Percentiles rank a stretch among this genome's conserved stretches.
These are phyloP conservation scores for Periophthalmodon schlosseri DNA, from an alignment of 2,113 vertebrate species.

Conservation along the genomic window DNA sequence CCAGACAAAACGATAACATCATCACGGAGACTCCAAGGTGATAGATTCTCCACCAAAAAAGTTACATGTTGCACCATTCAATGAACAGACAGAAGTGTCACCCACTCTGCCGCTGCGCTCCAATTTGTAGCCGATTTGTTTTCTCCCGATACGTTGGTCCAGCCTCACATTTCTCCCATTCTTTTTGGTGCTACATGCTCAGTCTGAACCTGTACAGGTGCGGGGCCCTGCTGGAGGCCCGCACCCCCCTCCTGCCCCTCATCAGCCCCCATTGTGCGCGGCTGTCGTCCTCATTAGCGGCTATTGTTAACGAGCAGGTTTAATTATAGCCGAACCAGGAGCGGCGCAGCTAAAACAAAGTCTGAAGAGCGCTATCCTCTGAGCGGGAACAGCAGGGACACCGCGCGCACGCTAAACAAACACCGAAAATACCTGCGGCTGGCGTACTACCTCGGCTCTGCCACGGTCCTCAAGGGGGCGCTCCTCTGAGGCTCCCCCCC, in stretches of 20 bases:
- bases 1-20: too few species aligned
- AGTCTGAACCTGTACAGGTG: slow-evolving; percentile 1
- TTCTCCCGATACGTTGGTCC: too few species aligned
- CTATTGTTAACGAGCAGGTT: slow-evolving; percentile 89
- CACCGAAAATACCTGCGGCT: slow-evolving; percentile 69
- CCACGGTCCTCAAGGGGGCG: slow-evolving; percentile 35
- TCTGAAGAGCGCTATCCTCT: slow-evolving; percentile 71
- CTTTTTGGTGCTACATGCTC: neutral
- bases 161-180: too few species aligned
- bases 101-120: too few species aligned
- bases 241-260: slow-evolving; percentile 63
- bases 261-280: slow-evolving; percentile 87
- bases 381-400: slow-evolving; percentile 16
- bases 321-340: slow-evolving; percentile 92
- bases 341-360: slow-evolving; percentile 87
- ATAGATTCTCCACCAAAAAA: too few species aligned
- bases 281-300: slow-evolving; percentile 94
- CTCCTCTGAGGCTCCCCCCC: slow-evolving; percentile 48
- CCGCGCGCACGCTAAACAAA: slow-evolving; percentile 50
- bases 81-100: too few species aligned
- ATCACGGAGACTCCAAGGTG: too few species aligned
- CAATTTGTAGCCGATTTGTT: too few species aligned
- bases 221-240: neutral
- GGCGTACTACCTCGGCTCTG: slow-evolving; percentile 35
- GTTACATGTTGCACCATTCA: too few species aligned